Evolutionary conservation across 2,797 vertebrate genomes (phyloP), one percentile per base, ranked within the genome.

Genomic region (Sebastes diaconus): DNA sequence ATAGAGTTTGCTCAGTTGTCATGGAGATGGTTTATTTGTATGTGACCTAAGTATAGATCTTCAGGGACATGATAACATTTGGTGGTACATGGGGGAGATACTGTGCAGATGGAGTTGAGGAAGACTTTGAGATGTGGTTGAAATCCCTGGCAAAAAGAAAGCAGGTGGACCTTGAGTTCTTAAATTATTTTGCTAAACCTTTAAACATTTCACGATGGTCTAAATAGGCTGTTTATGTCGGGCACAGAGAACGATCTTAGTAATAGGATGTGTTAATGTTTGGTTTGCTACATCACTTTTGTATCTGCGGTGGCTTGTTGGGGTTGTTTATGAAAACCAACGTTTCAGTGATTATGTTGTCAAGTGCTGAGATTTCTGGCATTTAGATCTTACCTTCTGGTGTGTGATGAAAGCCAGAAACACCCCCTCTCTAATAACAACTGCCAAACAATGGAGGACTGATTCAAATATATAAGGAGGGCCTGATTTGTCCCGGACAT

Each of bases 331-430:
- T 64, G 25, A 68, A 54, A 75, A 67, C 6, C 25, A 68, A 5
- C 32, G 54, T 83, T 58, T 84, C 65, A 77, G 50, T 75, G 58
- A 79, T 32, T 59, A 63, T 84, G 69, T 68, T 78, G 71, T 80
- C 60, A 63, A 46, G 54, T 13, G 27, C 46, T 46, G 30, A 85
- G 29, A 80, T 84, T 80, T 81, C 65, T 88, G 68, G 79, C 82
- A 65, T 76, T 84, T 68, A 66, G 22, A 77, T 58, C n/a, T 79
- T 34, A 78, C 80, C 72, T 78, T 87, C 87, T 91, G 82, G 27
- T 78, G 84, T 63, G 65, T 76, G 46, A 36, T 76, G 61, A 68
- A 81, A 73, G 78, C 86, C 75, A 88, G 57, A 59, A 81, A 79
- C 70, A 4, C 84, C 70, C 29, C 66, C 71, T 85, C 80, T 85